Percentiles rank a stretch among this genome's conserved stretches.
phyloP scores from a whole-genome alignment of 2,888 invertebrate genomes.

The Saturnia pavonia region DNA sequence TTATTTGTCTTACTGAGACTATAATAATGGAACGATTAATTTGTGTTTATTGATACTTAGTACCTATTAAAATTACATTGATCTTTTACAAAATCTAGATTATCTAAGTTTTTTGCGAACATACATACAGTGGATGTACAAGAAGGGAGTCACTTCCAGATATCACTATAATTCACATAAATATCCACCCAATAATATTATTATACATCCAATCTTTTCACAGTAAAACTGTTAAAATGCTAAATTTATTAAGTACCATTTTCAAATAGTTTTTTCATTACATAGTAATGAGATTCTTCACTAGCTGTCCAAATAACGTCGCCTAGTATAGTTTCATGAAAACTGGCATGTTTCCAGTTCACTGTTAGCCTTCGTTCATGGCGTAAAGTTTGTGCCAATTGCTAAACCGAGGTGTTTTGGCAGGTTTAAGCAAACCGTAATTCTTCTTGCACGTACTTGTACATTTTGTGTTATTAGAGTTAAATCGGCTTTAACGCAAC shows the following conservation, averaged over 20 bases:
- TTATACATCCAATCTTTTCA: no score
- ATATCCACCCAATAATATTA: no score
- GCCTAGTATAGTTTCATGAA: constrained; percentile 19
- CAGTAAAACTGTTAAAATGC: neutral
- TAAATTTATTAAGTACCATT: neutral
- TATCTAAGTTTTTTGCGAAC: no score
- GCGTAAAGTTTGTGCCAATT: constrained; percentile 39
- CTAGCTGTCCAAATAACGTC: constrained; percentile 6
- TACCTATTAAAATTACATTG: no score
- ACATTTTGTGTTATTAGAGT: neutral
- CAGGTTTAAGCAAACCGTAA: constrained; percentile 38
- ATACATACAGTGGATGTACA: no score
- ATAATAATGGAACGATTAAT: no score
- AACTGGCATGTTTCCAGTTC: constrained; percentile 35
- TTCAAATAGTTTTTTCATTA: neutral
- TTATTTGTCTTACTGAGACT: no score
- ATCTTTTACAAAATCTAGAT: no score
- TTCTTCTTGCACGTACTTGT: constrained; percentile 23
- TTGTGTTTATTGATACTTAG: no score
- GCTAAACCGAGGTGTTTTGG: constrained; percentile 48
- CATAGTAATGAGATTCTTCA: neutral
- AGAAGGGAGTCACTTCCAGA: no score
- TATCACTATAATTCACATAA: no score
- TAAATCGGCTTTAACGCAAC: neutral
- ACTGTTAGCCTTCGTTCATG: constrained; percentile 34